Conservation (phyloP, 2,888 invertebrate species). For the Pelosia muscerda region DNA sequence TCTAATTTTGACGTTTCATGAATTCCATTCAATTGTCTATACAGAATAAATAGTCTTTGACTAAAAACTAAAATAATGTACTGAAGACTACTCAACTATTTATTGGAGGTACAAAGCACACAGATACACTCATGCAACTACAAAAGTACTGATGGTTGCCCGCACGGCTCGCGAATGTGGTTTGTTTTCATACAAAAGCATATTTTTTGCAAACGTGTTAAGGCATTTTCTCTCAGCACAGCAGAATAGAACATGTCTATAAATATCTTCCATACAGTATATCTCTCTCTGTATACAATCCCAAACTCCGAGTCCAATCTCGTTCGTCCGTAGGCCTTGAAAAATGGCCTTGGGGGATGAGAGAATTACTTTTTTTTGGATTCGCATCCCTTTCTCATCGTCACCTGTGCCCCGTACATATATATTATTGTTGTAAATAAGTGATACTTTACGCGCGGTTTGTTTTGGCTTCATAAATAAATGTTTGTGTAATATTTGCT, state of each 20-base stretch:
- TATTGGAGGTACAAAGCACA: too few species aligned
- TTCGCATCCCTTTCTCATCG: slow-evolving; percentile 54
- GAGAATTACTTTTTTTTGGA: slow-evolving; percentile 56
- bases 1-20: too few species aligned
- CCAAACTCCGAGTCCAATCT: slow-evolving; percentile 35
- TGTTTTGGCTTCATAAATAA: neutral
- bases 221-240: neutral
- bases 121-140: too few species aligned
- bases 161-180: too few species aligned
- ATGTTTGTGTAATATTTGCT: slow-evolving; percentile 5
- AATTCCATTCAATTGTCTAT: too few species aligned
- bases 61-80: too few species aligned
- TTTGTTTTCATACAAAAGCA: too few species aligned
- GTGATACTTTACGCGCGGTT: slow-evolving; percentile 2
- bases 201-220: too few species aligned
- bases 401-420: slow-evolving; percentile 47
- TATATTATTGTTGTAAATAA: slow-evolving; percentile 39
- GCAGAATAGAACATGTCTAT: neutral
- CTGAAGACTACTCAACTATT: too few species aligned
- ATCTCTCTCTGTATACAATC: slow-evolving; percentile 9
- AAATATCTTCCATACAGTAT: slow-evolving; percentile 6
- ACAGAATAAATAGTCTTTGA: too few species aligned
- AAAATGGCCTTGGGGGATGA: slow-evolving; percentile 54
- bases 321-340: slow-evolving; percentile 47
- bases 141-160: too few species aligned